A percentile compares a stretch with the other conserved stretches of the same genome.
Evolutionary conservation across 2,888 invertebrate genomes (phyloP).

Genomic region (Lasioglossum zephyrum): DNA sequence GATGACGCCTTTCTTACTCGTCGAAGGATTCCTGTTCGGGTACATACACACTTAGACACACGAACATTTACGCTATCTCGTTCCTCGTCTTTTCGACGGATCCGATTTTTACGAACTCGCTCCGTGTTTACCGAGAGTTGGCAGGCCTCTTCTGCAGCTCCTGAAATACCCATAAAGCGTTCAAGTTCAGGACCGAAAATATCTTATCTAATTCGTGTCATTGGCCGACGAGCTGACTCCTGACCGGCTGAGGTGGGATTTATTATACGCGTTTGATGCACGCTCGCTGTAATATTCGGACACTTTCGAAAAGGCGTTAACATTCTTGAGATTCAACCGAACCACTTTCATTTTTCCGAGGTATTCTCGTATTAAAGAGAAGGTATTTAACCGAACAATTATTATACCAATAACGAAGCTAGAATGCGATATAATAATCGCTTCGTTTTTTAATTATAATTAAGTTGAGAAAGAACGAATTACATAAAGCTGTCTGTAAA

Average conservation of each 20-base stretch:
- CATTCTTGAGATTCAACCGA: background rate
- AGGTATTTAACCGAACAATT: too few relatives aligned
- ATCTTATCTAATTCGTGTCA: conserved; percentile 71
- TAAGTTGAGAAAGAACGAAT: too few relatives aligned
- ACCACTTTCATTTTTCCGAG: background rate
- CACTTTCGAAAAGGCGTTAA: background rate
- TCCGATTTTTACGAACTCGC: conserved; percentile 15
- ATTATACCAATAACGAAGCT: too few relatives aligned
- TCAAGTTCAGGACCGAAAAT: conserved; percentile 65
- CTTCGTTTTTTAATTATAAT: too few relatives aligned
- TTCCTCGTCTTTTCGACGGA: background rate
- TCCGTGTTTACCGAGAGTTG: conserved; percentile 13
- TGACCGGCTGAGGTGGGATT: conserved; percentile 18
- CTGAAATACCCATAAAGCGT: conserved; percentile 49
- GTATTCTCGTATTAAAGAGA: too few relatives aligned
- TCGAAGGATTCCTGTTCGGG: conserved; percentile 47
- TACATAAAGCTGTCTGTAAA: too few relatives aligned
- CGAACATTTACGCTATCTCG: background rate
- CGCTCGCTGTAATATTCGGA: background rate
- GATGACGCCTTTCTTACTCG: conserved; percentile 25
- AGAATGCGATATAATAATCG: too few relatives aligned
- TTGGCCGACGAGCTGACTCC: conserved; percentile 51
- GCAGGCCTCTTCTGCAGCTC: conserved; percentile 27
- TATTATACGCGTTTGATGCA: too few relatives aligned
- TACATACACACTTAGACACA: conserved; percentile 18